phyloP scores from a whole-genome alignment of 2,888 invertebrate genomes.

The Diabrotica balteata region DNA sequence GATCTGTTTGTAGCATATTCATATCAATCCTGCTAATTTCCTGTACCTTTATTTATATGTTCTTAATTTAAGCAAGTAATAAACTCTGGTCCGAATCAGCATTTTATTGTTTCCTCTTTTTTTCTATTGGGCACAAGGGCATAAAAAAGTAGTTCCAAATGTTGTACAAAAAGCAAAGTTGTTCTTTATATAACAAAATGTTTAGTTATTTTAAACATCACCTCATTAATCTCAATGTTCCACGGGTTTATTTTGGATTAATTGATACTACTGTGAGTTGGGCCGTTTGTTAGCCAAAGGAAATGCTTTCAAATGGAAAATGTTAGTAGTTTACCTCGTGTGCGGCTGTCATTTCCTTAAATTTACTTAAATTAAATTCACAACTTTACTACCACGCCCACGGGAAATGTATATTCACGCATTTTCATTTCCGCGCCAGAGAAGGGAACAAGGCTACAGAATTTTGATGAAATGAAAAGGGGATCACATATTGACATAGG shows the following conservation, averaged over 20 bases:
- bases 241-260: slow-evolving; percentile 38
- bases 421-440: slow-evolving; percentile 48
- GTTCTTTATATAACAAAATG: too few relatives aligned
- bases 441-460: slow-evolving; percentile 14
- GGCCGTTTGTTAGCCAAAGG: slow-evolving; percentile 29
- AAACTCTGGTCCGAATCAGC: too few relatives aligned
- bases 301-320: slow-evolving; percentile 34
- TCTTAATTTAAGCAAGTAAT: too few relatives aligned
- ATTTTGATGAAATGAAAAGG: slow-evolving; percentile 21
- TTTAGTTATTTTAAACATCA: too few relatives aligned
- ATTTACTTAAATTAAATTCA: slow-evolving; percentile 48
- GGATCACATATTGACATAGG: slow-evolving; percentile 11
- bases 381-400: slow-evolving; percentile 42
- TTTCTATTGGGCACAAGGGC: too few relatives aligned
- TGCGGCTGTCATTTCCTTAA: slow-evolving; percentile 43
- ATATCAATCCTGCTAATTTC: too few relatives aligned
- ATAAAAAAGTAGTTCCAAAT: too few relatives aligned
- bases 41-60: too few relatives aligned
- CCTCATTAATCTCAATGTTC: slow-evolving; percentile 26
- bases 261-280: slow-evolving; percentile 42
- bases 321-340: slow-evolving; percentile 29
- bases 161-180: too few relatives aligned
- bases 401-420: slow-evolving; percentile 50
- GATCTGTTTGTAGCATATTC: too few relatives aligned
- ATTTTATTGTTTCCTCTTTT: too few relatives aligned